These are phyloP conservation scores for Onychorhynchus coronatus DNA, from an alignment of 2,113 vertebrate genomes.

Conservation along the genomic window DNA sequence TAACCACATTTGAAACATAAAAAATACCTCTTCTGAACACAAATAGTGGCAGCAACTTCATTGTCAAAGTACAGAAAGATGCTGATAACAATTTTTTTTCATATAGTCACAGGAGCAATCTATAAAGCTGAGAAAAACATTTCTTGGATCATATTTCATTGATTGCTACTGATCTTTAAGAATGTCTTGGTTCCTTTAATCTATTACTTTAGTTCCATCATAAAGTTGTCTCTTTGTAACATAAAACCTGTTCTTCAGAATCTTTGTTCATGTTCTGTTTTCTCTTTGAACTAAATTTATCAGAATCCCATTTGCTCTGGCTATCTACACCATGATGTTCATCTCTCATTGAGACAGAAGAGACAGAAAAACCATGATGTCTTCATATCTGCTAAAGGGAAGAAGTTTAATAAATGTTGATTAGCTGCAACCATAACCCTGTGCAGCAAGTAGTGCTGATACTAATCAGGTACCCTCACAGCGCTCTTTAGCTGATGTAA, in stretches of 20 bases:
- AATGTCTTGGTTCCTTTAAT: background rate
- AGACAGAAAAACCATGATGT: background rate
- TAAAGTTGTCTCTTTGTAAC: background rate
- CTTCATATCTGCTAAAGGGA: background rate
- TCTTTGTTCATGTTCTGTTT: background rate
- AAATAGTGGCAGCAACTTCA: background rate
- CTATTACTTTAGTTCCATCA: background rate
- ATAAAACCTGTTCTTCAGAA: background rate
- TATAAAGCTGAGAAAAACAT: background rate
- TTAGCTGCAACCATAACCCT: background rate
- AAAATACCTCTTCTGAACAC: background rate
- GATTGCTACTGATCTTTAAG: background rate
- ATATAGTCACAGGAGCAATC: background rate
- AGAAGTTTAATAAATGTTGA: background rate
- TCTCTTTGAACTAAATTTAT: background rate
- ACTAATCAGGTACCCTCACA: background rate
- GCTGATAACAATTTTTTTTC: background rate
- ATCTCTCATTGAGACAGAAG: background rate
- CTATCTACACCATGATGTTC: background rate
- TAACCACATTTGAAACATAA: background rate
- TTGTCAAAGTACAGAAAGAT: background rate
- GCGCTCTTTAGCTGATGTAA: background rate
- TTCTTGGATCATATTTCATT: background rate
- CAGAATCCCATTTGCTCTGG: background rate
- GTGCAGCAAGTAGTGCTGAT: background rate